Evolutionary conservation across 2,888 invertebrate genomes (phyloP).

Genomic region (Chloromyia formosa): DNA sequence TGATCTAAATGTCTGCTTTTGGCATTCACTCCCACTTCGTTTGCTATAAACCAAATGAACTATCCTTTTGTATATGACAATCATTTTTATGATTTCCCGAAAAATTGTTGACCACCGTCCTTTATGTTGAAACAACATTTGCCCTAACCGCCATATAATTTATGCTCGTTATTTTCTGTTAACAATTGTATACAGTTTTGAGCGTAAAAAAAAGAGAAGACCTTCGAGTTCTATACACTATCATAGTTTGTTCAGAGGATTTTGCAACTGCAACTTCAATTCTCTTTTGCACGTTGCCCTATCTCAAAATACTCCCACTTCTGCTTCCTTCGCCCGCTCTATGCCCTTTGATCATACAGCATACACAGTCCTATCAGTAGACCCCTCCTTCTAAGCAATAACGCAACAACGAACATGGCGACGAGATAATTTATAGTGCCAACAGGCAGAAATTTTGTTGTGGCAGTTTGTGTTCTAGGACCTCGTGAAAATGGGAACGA

Average conservation of each 20-base stretch:
- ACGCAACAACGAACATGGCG: constrained; percentile 11
- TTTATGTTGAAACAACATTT: background rate
- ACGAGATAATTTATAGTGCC: constrained; percentile 20
- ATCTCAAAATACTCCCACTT: no score
- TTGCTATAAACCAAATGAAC: no score
- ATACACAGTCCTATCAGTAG: no score
- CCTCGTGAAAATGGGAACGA: constrained; percentile 8
- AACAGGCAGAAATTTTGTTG: constrained; percentile 18
- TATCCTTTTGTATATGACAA: background rate
- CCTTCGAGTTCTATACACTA: background rate
- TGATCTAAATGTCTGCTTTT: no score
- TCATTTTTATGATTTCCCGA: constrained; percentile 4
- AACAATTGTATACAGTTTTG: background rate
- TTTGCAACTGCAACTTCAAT: no score
- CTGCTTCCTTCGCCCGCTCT: no score
- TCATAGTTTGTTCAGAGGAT: no score
- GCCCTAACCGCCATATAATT: background rate
- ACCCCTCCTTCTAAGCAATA: background rate
- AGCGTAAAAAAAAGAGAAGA: background rate
- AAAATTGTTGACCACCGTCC: constrained; percentile 8
- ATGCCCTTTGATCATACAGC: no score
- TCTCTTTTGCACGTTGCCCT: no score
- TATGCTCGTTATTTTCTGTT: constrained; percentile 1
- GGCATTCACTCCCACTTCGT: no score
- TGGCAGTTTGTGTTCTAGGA: background rate